A percentile compares a stretch with the other conserved stretches of the same genome.
Conservation (phyloP, 92 coral and sea anemone species). For the Pocillopora meandrina region DNA sequence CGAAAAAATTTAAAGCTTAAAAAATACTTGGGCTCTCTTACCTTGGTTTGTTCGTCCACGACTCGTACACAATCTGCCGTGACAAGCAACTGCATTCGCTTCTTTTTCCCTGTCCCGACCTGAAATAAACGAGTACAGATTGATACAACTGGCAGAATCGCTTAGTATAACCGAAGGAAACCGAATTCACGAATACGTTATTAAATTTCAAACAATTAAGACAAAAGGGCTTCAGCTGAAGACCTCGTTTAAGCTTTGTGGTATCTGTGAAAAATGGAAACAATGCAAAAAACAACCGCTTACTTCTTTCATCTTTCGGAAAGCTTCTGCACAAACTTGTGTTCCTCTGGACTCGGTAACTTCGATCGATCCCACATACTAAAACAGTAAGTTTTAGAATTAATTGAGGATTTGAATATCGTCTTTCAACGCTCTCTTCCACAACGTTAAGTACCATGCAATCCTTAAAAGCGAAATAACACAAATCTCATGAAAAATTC, state of each 20-base stretch:
- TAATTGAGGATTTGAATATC: slow-evolving; percentile 15
- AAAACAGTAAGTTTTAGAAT: slow-evolving; percentile 13
- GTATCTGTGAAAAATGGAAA: background rate
- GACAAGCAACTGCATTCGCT: slow-evolving; percentile 92
- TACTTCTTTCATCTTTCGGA: slow-evolving; percentile 87
- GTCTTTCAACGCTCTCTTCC: background rate
- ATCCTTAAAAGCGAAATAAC: background rate
- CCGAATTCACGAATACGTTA: background rate
- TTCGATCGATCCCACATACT: slow-evolving; percentile 94
- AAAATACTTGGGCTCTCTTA: slow-evolving; percentile 12
- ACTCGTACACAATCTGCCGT: slow-evolving; percentile 97
- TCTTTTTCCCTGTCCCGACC: slow-evolving; percentile 76
- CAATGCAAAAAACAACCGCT: background rate
- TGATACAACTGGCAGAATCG: background rate
- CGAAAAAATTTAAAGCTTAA: background rate
- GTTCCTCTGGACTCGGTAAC: slow-evolving; percentile 98
- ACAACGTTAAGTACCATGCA: background rate
- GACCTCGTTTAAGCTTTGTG: slow-evolving; percentile 52
- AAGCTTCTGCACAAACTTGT: slow-evolving; percentile 97
- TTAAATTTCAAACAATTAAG: background rate
- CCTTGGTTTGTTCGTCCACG: slow-evolving; percentile 97
- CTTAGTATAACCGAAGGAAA: background rate
- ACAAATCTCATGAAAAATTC: too few relatives aligned
- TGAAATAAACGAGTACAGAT: slow-evolving; percentile 24
- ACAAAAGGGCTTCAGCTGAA: slow-evolving; percentile 27